These are phyloP conservation scores for Narcine bancroftii DNA, from an alignment of 2,113 vertebrate genomes.

Conservation along the genomic window DNA sequence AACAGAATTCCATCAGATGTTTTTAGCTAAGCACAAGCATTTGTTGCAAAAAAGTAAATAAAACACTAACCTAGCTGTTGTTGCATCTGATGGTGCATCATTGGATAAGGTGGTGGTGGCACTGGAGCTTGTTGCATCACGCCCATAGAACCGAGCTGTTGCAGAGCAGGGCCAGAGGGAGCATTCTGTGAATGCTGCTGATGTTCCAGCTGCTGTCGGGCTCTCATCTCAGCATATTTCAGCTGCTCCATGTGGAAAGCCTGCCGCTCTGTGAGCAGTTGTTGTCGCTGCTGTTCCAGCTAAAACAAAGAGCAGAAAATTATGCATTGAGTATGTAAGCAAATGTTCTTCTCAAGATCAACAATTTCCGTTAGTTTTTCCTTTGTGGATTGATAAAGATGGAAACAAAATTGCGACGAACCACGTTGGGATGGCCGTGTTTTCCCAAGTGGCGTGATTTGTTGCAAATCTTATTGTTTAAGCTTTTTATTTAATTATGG, in stretches of 20 bases:
- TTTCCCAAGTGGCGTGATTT: not conserved
- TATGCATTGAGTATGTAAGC: not conserved
- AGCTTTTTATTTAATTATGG: not conserved
- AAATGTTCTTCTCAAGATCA: not conserved
- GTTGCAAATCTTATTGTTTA: not conserved
- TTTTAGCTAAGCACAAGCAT: not conserved
- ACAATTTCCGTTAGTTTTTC: too few species aligned
- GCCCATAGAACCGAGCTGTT: constrained; percentile 52
- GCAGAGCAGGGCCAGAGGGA: constrained; percentile 44
- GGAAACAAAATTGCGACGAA: too few species aligned
- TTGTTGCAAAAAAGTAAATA: not conserved
- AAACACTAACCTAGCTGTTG: constrained; percentile 70
- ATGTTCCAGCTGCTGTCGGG: constrained; percentile 93
- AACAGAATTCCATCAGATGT: not conserved
- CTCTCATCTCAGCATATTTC: constrained; percentile 88
- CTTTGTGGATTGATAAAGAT: too few species aligned
- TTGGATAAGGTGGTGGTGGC: constrained; percentile 74
- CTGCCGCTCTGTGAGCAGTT: constrained; percentile 88
- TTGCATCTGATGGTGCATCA: constrained; percentile 85
- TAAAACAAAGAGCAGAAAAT: constrained; percentile 42
- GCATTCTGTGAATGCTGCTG: constrained; percentile 52
- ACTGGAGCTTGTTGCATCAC: constrained; percentile 64
- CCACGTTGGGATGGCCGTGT: too few species aligned
- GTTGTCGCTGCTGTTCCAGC: constrained; percentile 94
- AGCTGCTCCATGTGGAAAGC: constrained; percentile 99